Evolutionary conservation across 2,888 invertebrate species (phyloP), one percentile per base, ranked within the genome.

Genomic region (Lepidocyrtoides sp.): DNA sequence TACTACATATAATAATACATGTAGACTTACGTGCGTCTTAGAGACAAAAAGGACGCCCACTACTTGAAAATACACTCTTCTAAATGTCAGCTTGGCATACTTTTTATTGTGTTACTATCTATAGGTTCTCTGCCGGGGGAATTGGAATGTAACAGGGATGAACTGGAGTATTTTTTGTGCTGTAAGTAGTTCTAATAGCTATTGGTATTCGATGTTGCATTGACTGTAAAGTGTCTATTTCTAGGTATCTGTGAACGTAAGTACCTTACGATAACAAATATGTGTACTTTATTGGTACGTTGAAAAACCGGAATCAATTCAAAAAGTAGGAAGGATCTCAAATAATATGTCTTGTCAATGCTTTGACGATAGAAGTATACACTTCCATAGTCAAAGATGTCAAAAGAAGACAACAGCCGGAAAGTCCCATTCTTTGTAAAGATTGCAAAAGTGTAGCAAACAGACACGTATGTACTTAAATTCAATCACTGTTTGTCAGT

Each of bases 401-500:
- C 63, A 29, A 41, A 20, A 4, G 29, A 63, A 14, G 17, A 63
- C 26, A 29, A 29, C 29, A 63, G 29, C 26, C 10, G 29, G 2
- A 63, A 29, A 12, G 1, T 12, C 29, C 63, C 1, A 1, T 7
- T 12, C 14, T 63, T 23, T 29, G 29, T 8, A 63, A 12, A 63
- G 1, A 8, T 63, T 23, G 57, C 20, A 20, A 57, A 2, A 5
- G 20, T 17, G 12, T 20, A 3, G n/a, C n/a, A n/a, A n/a, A 17
- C 63, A 12, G 26, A 12, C 29, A 63, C 0, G 12, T 63, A 26
- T 12, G 1, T 63, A 12, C 51, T 20, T 20, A 63, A 63, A 23
- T 63, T 63, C 63, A 63, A 63, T 63, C 63, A 29, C 26, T 29
- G 63, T 63, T 63, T 63, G 29, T 63, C 63, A 63, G 29, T 63